phyloP scores from a whole-genome alignment of 2,888 invertebrate species.

The Ecdyonurus torrentis region DNA sequence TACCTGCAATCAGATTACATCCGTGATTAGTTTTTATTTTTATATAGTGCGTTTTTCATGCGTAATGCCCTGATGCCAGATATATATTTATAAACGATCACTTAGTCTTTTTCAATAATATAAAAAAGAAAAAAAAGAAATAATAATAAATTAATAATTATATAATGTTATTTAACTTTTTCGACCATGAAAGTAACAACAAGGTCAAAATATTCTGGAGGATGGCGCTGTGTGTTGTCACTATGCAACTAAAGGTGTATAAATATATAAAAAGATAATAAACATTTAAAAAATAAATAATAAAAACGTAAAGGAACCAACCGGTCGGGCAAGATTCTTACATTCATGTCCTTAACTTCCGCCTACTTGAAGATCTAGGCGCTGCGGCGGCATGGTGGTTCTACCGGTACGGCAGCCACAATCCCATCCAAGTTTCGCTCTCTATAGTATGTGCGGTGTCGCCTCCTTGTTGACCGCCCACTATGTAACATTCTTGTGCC shows the following conservation, averaged over 20 bases:
- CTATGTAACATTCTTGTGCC: neutral
- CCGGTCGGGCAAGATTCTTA: neutral
- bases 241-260: neutral
- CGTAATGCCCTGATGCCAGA: too few species aligned
- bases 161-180: neutral
- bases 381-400: too few species aligned
- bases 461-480: neutral
- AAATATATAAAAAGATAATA: neutral
- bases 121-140: too few species aligned
- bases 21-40: too few species aligned
- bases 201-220: neutral
- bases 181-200: neutral
- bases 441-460: neutral
- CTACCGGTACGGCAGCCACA: neutral
- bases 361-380: neutral
- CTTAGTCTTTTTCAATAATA: too few species aligned
- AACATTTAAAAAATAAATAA: neutral
- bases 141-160: too few species aligned
- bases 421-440: neutral
- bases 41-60: too few species aligned
- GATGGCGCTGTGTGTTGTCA: neutral
- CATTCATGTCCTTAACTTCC: neutral
- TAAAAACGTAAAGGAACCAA: neutral
- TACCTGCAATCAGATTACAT: too few species aligned
- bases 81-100: too few species aligned